Evolutionary conservation across 2,888 invertebrate genomes (phyloP).

Genomic region (Phoronis australis): DNA sequence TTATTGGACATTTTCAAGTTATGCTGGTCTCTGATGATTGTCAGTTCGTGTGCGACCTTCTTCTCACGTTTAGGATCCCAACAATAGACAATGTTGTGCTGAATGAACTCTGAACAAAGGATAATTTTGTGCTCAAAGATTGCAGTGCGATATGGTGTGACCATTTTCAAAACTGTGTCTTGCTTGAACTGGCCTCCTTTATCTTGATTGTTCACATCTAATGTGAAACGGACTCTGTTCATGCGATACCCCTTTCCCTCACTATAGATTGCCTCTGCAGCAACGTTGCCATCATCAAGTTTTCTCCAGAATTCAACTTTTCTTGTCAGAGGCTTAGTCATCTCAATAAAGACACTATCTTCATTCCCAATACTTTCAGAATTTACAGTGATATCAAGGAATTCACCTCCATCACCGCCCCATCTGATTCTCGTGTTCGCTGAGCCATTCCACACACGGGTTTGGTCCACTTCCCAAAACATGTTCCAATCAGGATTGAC

Average conservation of each 20-base stretch:
- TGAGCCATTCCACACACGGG: too few species aligned
- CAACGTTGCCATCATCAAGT: slow-evolving; percentile 18
- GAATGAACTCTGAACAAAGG: slow-evolving; percentile 13
- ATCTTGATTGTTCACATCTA: slow-evolving; percentile 16
- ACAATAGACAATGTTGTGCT: slow-evolving; percentile 17
- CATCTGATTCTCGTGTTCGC: too few species aligned
- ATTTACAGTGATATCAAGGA: neutral
- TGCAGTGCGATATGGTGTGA: slow-evolving; percentile 26
- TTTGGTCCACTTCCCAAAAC: too few species aligned
- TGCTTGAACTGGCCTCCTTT: slow-evolving; percentile 7
- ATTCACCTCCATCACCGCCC: too few species aligned
- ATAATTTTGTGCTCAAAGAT: slow-evolving; percentile 19
- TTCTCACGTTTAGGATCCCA: slow-evolving; percentile 20
- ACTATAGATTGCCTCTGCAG: slow-evolving; percentile 26
- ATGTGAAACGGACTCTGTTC: slow-evolving; percentile 23
- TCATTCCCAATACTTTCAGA: neutral
- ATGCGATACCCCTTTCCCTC: slow-evolving; percentile 32
- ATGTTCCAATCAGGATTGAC: too few species aligned
- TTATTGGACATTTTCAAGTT: slow-evolving; percentile 12
- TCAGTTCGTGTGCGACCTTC: slow-evolving; percentile 19
- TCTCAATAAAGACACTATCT: slow-evolving; percentile 14
- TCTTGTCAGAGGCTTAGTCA: slow-evolving; percentile 26
- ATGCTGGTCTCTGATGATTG: neutral
- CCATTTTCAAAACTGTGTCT: slow-evolving; percentile 16
- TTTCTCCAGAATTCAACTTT: slow-evolving; percentile 17